These are phyloP conservation scores for Sitta carolinensis DNA, from an alignment of 2,797 vertebrate genomes.

Conservation along the genomic window DNA sequence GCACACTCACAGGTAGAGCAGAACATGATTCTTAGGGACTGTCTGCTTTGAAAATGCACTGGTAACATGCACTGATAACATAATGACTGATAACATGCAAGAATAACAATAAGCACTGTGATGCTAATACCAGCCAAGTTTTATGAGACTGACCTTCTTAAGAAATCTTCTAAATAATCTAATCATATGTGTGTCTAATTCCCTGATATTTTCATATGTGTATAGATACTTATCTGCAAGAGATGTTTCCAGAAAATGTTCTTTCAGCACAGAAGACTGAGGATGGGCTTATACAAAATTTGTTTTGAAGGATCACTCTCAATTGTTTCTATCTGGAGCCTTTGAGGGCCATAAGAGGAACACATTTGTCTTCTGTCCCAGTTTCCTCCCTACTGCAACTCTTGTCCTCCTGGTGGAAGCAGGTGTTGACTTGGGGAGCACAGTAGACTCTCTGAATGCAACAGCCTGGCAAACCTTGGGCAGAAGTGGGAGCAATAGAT, in stretches of 20 bases:
- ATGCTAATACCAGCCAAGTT: neutral
- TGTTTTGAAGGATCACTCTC: neutral
- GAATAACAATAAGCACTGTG: neutral
- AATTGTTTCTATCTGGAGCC: neutral
- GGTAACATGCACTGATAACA: neutral
- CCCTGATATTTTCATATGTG: neutral
- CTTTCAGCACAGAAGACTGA: neutral
- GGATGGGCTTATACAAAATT: neutral
- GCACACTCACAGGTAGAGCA: neutral
- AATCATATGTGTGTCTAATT: neutral
- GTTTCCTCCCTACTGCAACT: neutral
- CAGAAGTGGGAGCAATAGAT: fast-evolving
- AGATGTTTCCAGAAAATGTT: neutral
- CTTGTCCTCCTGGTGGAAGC: neutral
- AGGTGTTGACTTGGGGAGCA: neutral
- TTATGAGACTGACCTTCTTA: neutral
- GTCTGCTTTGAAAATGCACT: neutral
- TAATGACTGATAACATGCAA: neutral
- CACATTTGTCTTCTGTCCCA: neutral
- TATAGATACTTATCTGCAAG: neutral
- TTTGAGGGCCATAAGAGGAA: neutral
- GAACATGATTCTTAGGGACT: neutral
- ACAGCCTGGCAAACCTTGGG: neutral
- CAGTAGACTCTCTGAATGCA: fast-evolving
- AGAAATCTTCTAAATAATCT: neutral